Conservation (phyloP, 92 coral and sea anemone species). For the Epizoanthus stellaris region DNA sequence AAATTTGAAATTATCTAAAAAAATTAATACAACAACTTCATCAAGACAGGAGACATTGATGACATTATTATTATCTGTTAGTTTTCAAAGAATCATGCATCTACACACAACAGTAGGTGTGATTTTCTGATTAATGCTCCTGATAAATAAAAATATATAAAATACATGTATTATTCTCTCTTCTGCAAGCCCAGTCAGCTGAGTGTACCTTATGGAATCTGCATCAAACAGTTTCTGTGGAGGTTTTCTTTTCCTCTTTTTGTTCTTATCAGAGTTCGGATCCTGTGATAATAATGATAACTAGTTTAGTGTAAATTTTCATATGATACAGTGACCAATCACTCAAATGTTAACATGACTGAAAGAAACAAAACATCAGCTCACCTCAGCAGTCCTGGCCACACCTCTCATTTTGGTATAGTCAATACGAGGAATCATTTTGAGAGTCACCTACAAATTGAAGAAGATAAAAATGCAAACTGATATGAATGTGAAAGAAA, state of each 20-base stretch:
- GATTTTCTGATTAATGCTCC: too few relatives aligned
- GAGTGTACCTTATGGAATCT: slow-evolving; percentile 80
- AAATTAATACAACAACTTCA: too few relatives aligned
- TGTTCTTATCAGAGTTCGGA: slow-evolving; percentile 78
- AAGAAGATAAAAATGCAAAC: background rate
- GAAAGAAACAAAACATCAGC: background rate
- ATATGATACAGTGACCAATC: background rate
- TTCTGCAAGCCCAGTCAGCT: background rate
- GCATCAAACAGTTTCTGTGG: slow-evolving; percentile 92
- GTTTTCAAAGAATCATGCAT: too few relatives aligned
- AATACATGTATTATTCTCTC: too few relatives aligned
- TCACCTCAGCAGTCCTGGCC: slow-evolving; percentile 87
- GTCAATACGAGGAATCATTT: slow-evolving; percentile 98
- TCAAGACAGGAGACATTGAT: too few relatives aligned
- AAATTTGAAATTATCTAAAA: too few relatives aligned
- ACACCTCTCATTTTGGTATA: slow-evolving; percentile 85
- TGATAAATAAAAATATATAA: too few relatives aligned
- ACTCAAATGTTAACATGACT: background rate
- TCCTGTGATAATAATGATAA: slow-evolving; percentile 11
- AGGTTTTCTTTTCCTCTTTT: slow-evolving; percentile 91
- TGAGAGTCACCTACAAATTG: slow-evolving; percentile 83
- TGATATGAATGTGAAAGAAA: background rate
- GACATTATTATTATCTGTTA: too few relatives aligned
- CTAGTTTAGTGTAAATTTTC: background rate
- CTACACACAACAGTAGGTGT: too few relatives aligned